Evolutionary conservation across 2,797 vertebrate genomes (phyloP).

Genomic region (Malacoraja senta): DNA sequence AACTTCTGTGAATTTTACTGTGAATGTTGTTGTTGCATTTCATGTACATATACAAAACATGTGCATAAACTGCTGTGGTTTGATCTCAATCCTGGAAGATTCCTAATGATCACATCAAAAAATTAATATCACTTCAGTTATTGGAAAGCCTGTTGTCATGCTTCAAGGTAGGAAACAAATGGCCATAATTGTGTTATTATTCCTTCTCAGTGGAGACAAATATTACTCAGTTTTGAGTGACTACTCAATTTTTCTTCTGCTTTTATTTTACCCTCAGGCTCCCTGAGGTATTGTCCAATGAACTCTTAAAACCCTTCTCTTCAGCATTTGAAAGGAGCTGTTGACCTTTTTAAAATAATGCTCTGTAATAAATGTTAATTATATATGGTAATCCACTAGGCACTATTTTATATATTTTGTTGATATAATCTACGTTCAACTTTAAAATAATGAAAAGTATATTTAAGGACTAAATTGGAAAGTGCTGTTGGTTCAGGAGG

Average conservation of each 20-base stretch:
- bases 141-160: not conserved
- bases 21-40: not conserved
- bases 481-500: too few relatives aligned
- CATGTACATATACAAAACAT: not conserved
- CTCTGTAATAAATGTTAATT: not conserved
- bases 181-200: not conserved
- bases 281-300: not conserved
- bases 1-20: not conserved
- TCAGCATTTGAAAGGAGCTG: not conserved
- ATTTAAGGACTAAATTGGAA: not conserved
- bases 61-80: not conserved
- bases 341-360: not conserved
- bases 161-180: too few relatives aligned
- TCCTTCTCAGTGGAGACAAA: not conserved
- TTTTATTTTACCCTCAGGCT: not conserved
- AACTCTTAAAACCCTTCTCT: not conserved
- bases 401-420: not conserved
- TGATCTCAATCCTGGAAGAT: not conserved
- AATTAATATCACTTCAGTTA: not conserved
- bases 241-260: not conserved
- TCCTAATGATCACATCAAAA: not conserved
- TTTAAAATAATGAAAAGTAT: not conserved
- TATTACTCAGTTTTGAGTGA: not conserved
- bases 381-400: not conserved
- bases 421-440: not conserved